phyloP scores from a whole-genome alignment of 2,888 invertebrate species.

The Dendrolimus houi region DNA sequence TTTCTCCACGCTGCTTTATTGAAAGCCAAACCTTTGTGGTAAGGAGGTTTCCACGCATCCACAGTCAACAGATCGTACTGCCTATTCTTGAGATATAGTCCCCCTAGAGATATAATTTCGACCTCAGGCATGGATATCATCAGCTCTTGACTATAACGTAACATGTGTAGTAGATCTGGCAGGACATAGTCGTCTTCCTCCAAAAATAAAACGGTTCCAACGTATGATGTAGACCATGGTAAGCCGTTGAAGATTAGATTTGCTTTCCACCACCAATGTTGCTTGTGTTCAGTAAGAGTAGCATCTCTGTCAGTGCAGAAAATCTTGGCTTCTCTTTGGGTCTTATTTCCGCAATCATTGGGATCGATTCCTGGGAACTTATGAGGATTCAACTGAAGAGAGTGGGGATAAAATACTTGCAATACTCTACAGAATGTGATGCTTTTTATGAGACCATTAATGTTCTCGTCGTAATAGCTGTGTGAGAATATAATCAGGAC shows the following conservation, averaged over 20 bases:
- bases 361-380: slow-evolving; percentile 30
- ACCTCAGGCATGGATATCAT: slow-evolving; percentile 20
- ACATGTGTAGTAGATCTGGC: slow-evolving; percentile 35
- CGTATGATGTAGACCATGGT: slow-evolving; percentile 17
- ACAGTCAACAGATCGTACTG: slow-evolving; percentile 25
- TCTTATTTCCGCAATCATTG: slow-evolving; percentile 15
- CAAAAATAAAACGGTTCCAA: slow-evolving; percentile 30
- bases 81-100: slow-evolving; percentile 13
- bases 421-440: slow-evolving; percentile 39
- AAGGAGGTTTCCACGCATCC: slow-evolving; percentile 36
- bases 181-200: slow-evolving; percentile 35
- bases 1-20: slow-evolving; percentile 33
- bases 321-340: neutral
- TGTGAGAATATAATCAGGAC: slow-evolving; percentile 41
- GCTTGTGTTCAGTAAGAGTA: slow-evolving; percentile 28
- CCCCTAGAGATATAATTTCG: slow-evolving; percentile 31
- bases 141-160: slow-evolving; percentile 20
- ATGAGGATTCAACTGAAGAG: slow-evolving; percentile 33
- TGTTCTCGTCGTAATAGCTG: slow-evolving; percentile 26
- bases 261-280: slow-evolving; percentile 52
- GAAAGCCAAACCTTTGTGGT: slow-evolving; percentile 34
- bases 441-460: slow-evolving; percentile 25
- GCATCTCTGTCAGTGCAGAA: slow-evolving; percentile 24
- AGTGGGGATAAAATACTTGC: slow-evolving; percentile 42
- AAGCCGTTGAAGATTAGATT: slow-evolving; percentile 28